These are phyloP conservation scores for Orius laevigatus DNA, from an alignment of 1,140 invertebrate species.

Conservation along the genomic window DNA sequence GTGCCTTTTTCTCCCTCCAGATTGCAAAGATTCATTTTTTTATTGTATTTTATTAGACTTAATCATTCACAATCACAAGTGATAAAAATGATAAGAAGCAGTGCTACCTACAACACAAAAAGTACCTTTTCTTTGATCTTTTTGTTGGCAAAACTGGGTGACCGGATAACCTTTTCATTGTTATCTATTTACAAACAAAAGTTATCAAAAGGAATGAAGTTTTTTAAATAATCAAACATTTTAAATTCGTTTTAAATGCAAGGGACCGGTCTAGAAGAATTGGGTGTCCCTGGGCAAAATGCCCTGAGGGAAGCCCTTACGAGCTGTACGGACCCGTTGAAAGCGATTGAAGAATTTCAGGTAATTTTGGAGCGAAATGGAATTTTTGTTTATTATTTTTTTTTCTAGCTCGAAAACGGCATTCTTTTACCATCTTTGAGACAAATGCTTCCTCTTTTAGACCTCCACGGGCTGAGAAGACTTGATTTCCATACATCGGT, in stretches of 20 bases:
- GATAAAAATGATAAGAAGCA: no score
- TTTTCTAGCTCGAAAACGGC: conserved; percentile 66
- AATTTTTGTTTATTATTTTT: not conserved
- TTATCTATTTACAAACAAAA: no score
- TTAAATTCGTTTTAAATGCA: not conserved
- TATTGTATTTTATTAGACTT: no score
- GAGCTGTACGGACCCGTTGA: conserved; percentile 87
- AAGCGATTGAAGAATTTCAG: conserved; percentile 96
- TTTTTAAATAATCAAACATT: no score
- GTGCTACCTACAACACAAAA: no score
- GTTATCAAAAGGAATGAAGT: no score
- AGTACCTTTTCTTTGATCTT: no score
- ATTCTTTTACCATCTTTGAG: conserved; percentile 81
- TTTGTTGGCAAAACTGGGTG: no score
- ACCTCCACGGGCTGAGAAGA: conserved; percentile 79
- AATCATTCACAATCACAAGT: no score
- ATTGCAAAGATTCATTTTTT: no score
- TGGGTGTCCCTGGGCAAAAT: conserved; percentile 79
- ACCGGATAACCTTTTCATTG: no score
- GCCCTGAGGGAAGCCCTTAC: conserved; percentile 82
- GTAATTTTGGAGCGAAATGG: conserved; percentile 28
- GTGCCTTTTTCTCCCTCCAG: no score
- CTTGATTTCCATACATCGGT: conserved; percentile 91
- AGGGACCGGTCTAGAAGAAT: conserved; percentile 53
- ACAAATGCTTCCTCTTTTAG: conserved; percentile 85